Percentiles rank a stretch among this genome's conserved stretches.
Evolutionary conservation across 35 echinoderm and acorn worm species (phyloP).

Genomic region (Apostichopus californicus): DNA sequence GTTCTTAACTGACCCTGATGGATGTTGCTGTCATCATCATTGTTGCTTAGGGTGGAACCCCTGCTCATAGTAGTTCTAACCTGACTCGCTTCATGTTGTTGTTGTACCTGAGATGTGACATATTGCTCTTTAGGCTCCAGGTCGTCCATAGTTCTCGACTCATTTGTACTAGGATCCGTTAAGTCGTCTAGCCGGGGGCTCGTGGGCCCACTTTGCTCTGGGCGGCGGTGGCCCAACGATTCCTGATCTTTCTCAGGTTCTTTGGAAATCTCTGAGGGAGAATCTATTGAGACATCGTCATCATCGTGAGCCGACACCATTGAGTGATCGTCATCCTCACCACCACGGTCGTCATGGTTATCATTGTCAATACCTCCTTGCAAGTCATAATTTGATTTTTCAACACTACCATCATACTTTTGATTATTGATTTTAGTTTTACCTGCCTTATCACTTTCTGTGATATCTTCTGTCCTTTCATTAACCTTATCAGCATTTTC

Average conservation of each 20-base stretch:
- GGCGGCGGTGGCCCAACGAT: neutral
- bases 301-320: slow-evolving; percentile 26
- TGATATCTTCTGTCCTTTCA: slow-evolving; percentile 20
- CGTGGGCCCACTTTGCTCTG: neutral
- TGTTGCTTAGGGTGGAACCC: neutral
- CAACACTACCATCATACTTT: neutral
- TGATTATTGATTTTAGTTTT: neutral
- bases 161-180: neutral
- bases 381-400: neutral
- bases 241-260: slow-evolving; percentile 25
- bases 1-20: neutral
- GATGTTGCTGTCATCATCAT: neutral
- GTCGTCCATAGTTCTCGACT: slow-evolving; percentile 10
- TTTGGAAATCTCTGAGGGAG: neutral
- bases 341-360: neutral
- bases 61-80: slow-evolving; percentile 14
- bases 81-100: slow-evolving; percentile 20
- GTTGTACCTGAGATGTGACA: slow-evolving; percentile 36
- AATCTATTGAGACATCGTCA: neutral
- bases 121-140: slow-evolving; percentile 36
- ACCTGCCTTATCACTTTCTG: neutral
- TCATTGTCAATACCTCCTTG: slow-evolving; percentile 1
- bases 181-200: neutral
- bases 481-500: slow-evolving; percentile 3
- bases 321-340: slow-evolving; percentile 1